Evolutionary conservation across 2,888 invertebrate species (phyloP).

Genomic region (Monochamus alternatus): DNA sequence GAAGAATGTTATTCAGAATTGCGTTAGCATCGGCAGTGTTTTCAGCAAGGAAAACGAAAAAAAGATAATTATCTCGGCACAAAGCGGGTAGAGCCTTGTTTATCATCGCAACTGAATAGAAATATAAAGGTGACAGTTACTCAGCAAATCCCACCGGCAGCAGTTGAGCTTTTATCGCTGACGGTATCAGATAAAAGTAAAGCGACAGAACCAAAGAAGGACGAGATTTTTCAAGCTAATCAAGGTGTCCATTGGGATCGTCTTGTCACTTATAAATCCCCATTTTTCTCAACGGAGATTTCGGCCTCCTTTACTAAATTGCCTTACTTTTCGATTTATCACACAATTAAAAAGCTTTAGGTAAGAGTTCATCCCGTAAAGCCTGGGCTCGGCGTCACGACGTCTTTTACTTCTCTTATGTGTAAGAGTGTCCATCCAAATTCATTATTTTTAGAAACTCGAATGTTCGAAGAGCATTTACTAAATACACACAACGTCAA

Average conservation of each 20-base stretch:
- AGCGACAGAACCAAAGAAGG: not conserved
- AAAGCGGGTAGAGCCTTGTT: not conserved
- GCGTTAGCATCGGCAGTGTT: too few species aligned
- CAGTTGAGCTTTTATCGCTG: not conserved
- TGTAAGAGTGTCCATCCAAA: too few species aligned
- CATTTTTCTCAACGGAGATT: not conserved
- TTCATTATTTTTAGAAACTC: too few species aligned
- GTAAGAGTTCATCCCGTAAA: too few species aligned
- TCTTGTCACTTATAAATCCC: not conserved
- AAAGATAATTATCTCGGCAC: too few species aligned
- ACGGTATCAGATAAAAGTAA: constrained; percentile 7
- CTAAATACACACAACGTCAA: too few species aligned
- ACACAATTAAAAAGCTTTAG: too few species aligned
- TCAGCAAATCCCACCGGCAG: not conserved
- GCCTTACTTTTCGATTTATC: not conserved
- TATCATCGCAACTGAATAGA: not conserved
- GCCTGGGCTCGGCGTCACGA: too few species aligned
- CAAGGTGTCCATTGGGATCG: not conserved
- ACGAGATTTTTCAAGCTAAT: not conserved
- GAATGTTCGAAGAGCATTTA: too few species aligned
- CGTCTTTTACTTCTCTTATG: too few species aligned
- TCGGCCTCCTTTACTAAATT: not conserved
- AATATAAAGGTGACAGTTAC: not conserved
- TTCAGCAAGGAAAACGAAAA: too few species aligned
- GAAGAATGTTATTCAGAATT: not conserved